Evolutionary conservation across 2,888 invertebrate genomes (phyloP).

Genomic region (Scaptomyza cyrtandrae): DNA sequence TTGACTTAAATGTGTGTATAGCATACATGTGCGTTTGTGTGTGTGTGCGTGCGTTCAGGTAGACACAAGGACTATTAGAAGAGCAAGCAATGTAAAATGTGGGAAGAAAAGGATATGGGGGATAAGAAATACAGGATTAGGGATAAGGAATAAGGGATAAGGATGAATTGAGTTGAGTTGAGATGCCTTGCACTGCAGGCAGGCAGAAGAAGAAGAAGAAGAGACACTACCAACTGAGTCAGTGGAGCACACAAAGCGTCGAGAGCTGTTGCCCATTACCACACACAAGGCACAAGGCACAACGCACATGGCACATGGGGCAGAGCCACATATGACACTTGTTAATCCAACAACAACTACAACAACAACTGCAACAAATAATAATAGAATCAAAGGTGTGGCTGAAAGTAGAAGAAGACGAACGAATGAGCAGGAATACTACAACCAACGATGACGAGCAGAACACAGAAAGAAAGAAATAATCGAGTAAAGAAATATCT

Average conservation of each 20-base stretch:
- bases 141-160: background rate
- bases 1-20: conserved; percentile 72
- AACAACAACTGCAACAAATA: conserved; percentile 25
- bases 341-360: conserved; percentile 70
- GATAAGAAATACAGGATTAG: background rate
- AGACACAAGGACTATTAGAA: conserved; percentile 42
- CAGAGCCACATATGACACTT: conserved; percentile 76
- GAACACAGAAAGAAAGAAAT: conserved; percentile 5
- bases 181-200: conserved; percentile 5
- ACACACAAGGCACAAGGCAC: conserved; percentile 10
- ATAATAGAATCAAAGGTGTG: conserved; percentile 9
- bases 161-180: conserved; percentile 17
- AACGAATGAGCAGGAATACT: too few relatives aligned
- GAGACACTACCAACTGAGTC: conserved; percentile 20
- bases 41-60: conserved; percentile 23
- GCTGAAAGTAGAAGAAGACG: background rate
- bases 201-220: background rate
- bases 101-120: background rate
- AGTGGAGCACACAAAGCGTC: conserved; percentile 55
- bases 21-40: conserved; percentile 41
- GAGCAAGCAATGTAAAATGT: background rate
- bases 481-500: too few relatives aligned
- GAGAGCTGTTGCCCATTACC: conserved; percentile 61
- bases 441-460: conserved; percentile 48
- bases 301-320: background rate